These are phyloP conservation scores for Garra rufa DNA, from an alignment of 2,113 vertebrate genomes.

Conservation along the genomic window DNA sequence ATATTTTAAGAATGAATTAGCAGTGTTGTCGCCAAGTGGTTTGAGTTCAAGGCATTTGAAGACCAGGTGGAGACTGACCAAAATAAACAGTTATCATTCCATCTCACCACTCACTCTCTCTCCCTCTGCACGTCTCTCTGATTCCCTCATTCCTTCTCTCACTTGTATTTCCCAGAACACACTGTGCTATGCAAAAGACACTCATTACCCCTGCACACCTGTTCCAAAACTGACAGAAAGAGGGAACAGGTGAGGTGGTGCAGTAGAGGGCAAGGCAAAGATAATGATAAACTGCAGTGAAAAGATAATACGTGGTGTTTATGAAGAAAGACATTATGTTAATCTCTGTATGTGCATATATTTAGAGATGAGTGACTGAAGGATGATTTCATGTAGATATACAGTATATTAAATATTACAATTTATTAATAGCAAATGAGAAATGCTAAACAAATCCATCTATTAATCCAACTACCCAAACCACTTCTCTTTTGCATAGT, in stretches of 20 bases:
- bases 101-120: background rate
- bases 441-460: background rate
- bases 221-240: slow-evolving; percentile 6
- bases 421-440: background rate
- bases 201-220: background rate
- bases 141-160: background rate
- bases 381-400: background rate
- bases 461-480: background rate
- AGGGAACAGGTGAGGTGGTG: background rate
- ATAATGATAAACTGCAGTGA: background rate
- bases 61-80: slow-evolving; percentile 18
- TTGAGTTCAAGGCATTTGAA: slow-evolving; percentile 3
- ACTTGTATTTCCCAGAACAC: background rate
- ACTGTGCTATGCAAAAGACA: slow-evolving; percentile 13
- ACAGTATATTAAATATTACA: background rate
- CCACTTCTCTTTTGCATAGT: background rate
- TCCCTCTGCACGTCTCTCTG: background rate
- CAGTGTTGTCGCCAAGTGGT: slow-evolving; percentile 1
- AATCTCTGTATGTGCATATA: background rate
- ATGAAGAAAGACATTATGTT: background rate
- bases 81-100: slow-evolving; percentile 12
- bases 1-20: slow-evolving; percentile 20
- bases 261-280: background rate
- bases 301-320: background rate
- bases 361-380: background rate